Conservation (phyloP, 2,888 invertebrate genomes). For the Nipponacmea schrenckii region DNA sequence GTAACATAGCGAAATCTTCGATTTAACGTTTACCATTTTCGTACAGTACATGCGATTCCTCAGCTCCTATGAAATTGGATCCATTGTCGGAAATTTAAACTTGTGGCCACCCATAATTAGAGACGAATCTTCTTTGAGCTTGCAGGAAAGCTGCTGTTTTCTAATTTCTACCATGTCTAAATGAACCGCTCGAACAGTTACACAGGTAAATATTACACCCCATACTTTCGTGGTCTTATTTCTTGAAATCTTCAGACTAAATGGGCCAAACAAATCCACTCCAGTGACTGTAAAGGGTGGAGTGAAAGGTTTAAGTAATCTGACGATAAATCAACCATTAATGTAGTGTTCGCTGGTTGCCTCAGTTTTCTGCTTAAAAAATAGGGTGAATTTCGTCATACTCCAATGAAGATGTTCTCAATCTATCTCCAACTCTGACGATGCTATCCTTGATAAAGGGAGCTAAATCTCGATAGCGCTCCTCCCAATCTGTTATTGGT, state of each 20-base stretch:
- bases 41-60: conserved; percentile 10
- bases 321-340: conserved; percentile 10
- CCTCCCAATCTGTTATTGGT: conserved; percentile 10
- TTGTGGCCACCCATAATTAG: conserved; percentile 11
- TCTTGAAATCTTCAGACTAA: not conserved
- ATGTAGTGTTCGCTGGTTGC: conserved; percentile 6
- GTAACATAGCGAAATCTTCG: conserved; percentile 12
- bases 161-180: conserved; percentile 6
- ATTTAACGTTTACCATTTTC: conserved; percentile 11
- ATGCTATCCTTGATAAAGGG: conserved; percentile 13
- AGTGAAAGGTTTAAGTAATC: conserved; percentile 2
- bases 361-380: conserved; percentile 6
- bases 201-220: conserved; percentile 21
- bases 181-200: not conserved
- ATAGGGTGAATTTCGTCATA: conserved; percentile 14
- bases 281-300: conserved; percentile 11
- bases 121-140: not conserved
- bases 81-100: conserved; percentile 20
- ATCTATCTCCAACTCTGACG: conserved; percentile 17
- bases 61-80: conserved; percentile 9
- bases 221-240: not conserved
- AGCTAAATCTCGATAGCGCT: conserved; percentile 10
- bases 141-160: conserved; percentile 8
- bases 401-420: conserved; percentile 10
- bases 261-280: conserved; percentile 13